Base-by-base conservation (phyloP, 2,888 invertebrate species). In the Meta bourneti region DNA sequence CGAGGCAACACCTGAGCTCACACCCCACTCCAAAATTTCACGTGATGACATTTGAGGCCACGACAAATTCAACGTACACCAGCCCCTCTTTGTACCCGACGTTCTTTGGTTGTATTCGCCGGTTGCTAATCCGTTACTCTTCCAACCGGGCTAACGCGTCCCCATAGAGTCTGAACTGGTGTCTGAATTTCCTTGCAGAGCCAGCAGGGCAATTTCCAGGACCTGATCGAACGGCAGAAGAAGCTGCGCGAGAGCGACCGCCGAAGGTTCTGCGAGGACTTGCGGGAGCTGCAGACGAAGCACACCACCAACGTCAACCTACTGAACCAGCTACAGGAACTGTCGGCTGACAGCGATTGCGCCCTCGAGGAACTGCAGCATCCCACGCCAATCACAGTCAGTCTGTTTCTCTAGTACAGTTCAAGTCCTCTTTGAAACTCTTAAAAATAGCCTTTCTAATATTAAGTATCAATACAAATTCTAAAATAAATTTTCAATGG, bases 141-240 rank as follows among this genome's bases (percentile, higher is more conserved):
- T n/a, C n/a, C n/a, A n/a, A n/a, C n/a, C n/a, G n/a, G n/a, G n/a
- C n/a, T n/a, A n/a, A n/a, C n/a, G n/a, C n/a, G n/a, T n/a, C n/a
- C n/a, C n/a, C n/a, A n/a, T n/a, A n/a, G n/a, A n/a, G n/a, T n/a
- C n/a, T 69, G 69, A 69, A 16, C n/a, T n/a, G n/a, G n/a, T 11
- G 8, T 74, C 34, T 74, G 0, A n/a, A 34, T 34, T 34, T 34
- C 4, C 34, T 49, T 61, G 0, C 75, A 89, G 88, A 81, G 54
- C 11, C 88, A 89, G 20, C 88, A 75, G 20, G 75, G 81, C 4
- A 51, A 61, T 8, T 49, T 89, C 52, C 81, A 75, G 9, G 88
- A 89, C 54, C 8, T 89, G 8, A 48, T 89, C 19, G 81, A 89
- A 8, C 88, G 81, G 0, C 81, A 89, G 20, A 89, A 69, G 11